Percentiles rank a stretch among this genome's conserved stretches.
Evolutionary conservation across 2,888 invertebrate genomes (phyloP).

Genomic region (Eupithecia vulgata): DNA sequence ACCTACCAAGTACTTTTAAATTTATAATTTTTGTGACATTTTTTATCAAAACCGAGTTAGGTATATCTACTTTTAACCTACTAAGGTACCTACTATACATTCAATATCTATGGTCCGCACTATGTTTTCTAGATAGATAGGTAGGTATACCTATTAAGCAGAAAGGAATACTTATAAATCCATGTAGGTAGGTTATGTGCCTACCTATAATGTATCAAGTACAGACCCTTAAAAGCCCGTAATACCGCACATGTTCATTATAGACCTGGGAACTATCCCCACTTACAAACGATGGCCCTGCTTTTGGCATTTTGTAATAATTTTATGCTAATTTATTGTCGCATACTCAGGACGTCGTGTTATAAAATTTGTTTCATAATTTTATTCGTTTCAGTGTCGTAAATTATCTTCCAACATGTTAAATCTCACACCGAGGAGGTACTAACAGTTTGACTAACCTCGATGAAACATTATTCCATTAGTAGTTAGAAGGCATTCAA

Average conservation of each 20-base stretch:
- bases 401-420: background rate
- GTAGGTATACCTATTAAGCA: too few relatives aligned
- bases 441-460: background rate
- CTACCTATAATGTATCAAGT: background rate
- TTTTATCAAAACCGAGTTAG: too few relatives aligned
- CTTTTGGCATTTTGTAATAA: constrained; percentile 38
- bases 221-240: constrained; percentile 23
- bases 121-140: too few relatives aligned
- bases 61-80: too few relatives aligned
- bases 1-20: too few relatives aligned
- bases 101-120: too few relatives aligned
- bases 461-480: too few relatives aligned
- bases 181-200: too few relatives aligned
- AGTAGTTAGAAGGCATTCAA: too few relatives aligned
- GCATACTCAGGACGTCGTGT: constrained; percentile 19
- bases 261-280: constrained; percentile 36
- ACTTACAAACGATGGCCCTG: constrained; percentile 27
- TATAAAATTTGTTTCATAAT: background rate
- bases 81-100: too few relatives aligned
- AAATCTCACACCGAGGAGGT: too few relatives aligned
- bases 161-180: background rate
- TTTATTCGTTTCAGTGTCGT: background rate
- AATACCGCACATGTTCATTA: constrained; percentile 40
- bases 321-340: constrained; percentile 35
- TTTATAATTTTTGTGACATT: too few relatives aligned